phyloP scores from a whole-genome alignment of 2,113 vertebrate genomes.

The Indicator maculatus region DNA sequence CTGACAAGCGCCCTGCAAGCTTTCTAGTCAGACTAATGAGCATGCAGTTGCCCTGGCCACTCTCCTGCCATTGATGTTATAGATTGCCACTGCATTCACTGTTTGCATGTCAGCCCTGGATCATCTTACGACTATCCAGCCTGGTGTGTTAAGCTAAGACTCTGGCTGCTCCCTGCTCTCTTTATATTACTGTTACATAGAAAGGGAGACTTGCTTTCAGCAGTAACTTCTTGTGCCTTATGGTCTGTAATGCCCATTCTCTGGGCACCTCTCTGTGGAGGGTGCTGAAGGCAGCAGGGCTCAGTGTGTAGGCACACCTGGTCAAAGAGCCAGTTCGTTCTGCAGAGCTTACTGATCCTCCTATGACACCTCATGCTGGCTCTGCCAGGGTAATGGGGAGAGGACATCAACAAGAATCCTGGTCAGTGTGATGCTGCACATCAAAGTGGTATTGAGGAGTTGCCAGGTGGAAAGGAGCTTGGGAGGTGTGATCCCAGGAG shows the following conservation, averaged over 20 bases:
- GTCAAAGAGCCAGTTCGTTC: rapidly evolving
- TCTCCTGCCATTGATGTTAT: not conserved
- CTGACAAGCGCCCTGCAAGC: not conserved
- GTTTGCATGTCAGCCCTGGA: not conserved
- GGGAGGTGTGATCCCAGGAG: not conserved
- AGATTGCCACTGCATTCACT: not conserved
- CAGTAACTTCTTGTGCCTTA: not conserved
- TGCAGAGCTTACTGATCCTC: not conserved
- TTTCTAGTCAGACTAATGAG: not conserved
- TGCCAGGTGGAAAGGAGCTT: no score
- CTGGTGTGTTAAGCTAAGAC: not conserved
- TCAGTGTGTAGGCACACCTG: not conserved
- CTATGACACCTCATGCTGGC: not conserved
- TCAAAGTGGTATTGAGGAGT: not conserved
- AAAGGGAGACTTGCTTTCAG: not conserved
- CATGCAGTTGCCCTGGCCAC: rapidly evolving
- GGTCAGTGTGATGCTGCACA: not conserved
- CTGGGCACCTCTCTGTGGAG: not conserved
- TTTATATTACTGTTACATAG: not conserved
- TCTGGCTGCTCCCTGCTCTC: not conserved
- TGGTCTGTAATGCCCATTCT: not conserved
- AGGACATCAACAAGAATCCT: rapidly evolving
- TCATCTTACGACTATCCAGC: not conserved
- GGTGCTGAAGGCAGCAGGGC: rapidly evolving
- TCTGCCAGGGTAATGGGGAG: not conserved